Evolutionary conservation across 2,888 invertebrate genomes (phyloP).

Genomic region (Agonopterix alstromeriana): DNA sequence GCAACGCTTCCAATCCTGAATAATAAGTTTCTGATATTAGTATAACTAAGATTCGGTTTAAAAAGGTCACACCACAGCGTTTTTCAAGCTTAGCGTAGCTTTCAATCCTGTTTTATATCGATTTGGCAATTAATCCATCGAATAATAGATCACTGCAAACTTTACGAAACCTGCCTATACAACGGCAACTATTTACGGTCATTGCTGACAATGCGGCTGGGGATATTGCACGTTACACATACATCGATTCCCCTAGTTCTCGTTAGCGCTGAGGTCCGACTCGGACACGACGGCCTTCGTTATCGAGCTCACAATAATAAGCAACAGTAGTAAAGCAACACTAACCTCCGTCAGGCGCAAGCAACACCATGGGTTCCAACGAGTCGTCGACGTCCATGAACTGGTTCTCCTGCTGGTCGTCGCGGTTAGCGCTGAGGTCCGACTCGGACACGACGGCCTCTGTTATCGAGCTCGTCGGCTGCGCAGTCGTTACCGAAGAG

Average conservation of each 20-base stretch:
- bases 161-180: no score
- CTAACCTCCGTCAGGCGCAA: slow-evolving; percentile 75
- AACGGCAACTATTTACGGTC: no score
- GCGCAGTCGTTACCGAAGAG: slow-evolving; percentile 49
- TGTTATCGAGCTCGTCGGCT: slow-evolving; percentile 49
- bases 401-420: slow-evolving; percentile 65
- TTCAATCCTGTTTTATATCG: no score
- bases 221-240: no score
- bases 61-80: no score
- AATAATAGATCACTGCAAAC: no score
- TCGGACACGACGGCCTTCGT: slow-evolving; percentile 55
- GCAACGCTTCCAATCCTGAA: slow-evolving; percentile 83
- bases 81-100: no score
- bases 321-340: neutral
- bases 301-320: slow-evolving; percentile 27
- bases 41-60: no score
- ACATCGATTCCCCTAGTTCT: no score
- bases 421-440: slow-evolving; percentile 48
- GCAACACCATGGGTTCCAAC: slow-evolving; percentile 75
- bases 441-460: slow-evolving; percentile 54
- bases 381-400: slow-evolving; percentile 78
- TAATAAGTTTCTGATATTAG: no score
- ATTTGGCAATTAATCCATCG: no score
- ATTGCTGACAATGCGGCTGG: no score
- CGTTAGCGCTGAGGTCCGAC: slow-evolving; percentile 48